Base-by-base conservation (phyloP, 2,888 invertebrate genomes). In the Polymixis lichenea region DNA sequence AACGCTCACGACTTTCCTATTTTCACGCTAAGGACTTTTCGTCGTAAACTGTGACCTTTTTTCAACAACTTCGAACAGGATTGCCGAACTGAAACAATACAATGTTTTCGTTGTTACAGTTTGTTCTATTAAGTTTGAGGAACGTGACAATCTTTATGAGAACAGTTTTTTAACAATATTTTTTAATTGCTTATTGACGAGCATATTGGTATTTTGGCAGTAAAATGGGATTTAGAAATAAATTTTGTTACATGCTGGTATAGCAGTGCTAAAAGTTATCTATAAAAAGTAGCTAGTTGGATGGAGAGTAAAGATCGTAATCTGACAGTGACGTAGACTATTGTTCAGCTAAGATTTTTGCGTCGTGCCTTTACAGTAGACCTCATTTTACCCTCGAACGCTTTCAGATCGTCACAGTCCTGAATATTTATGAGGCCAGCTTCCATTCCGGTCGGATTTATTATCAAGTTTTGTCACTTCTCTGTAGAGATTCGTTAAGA, bases 371-470 rank as follows among this genome's bases (percentile, higher is more conserved):
- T 81, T 86, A 89, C 86, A 71, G 87, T 89, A 90, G 86, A 88
- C 82, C 87, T 91, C 85, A 90, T 93, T 93, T 92, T 89, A 91
- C 87, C 89, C 90, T 90, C 87, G 87, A 89, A 82, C 85, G 90
- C 87, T 89, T 88, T 85, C 82, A 85, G 84, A 86, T 87, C 85
- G 83, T 82, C 81, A 82, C 86, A 86, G 86, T 88, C 88, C 87
- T 93, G 94, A 94, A 95, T 94, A 94, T 94, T 94, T 93, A 94
- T 94, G 92, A 92, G 90, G 85, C 84, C 80, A 87, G 88, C 88
- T 89, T 88, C 87, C 85, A 85, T 83, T 89, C 82, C 82, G 86
- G 85, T 84, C 81, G 88, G 90, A 92, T 91, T 93, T 93, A 92
- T 92, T 91, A 91, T 90, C 88, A 87, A 91, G 87, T 90, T 90